phyloP scores from a whole-genome alignment of 2,888 invertebrate species.

The Rhamphomyia laevipes region DNA sequence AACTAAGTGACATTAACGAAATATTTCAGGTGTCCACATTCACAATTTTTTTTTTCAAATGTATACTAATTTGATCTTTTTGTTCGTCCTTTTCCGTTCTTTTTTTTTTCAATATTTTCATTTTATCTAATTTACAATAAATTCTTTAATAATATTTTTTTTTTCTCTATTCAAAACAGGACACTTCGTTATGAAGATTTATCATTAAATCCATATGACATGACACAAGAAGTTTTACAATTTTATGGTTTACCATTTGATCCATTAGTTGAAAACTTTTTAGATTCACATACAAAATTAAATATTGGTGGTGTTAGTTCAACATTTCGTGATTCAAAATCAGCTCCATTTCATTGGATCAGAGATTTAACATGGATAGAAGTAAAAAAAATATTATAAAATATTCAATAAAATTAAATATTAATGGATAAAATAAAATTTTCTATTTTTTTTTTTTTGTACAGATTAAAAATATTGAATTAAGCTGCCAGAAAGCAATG shows the following conservation, averaged over 20 bases:
- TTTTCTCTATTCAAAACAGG: conserved; percentile 42
- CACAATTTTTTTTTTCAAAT: no score
- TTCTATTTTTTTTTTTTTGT: conserved; percentile 4
- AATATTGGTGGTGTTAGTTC: conserved; percentile 75
- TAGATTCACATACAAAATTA: conserved; percentile 69
- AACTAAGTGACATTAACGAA: no score
- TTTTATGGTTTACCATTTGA: conserved; percentile 65
- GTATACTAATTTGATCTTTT: no score
- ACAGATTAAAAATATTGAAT: conserved; percentile 41
- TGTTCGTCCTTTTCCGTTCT: no score
- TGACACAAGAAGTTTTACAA: conserved; percentile 56
- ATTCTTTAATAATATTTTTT: not conserved
- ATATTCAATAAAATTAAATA: not conserved
- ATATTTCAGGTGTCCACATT: no score
- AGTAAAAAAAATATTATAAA: conserved; percentile 37
- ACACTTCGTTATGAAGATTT: conserved; percentile 76
- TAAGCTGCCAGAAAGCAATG: conserved; percentile 66
- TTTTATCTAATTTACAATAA: not conserved
- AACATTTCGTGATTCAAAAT: conserved; percentile 74
- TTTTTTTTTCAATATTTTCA: not conserved
- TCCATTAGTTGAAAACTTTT: conserved; percentile 55
- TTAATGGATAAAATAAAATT: not conserved
- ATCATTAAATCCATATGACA: conserved; percentile 59
- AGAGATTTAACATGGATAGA: conserved; percentile 59
- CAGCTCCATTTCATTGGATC: conserved; percentile 79